Base-by-base conservation (phyloP, 2,797 vertebrate genomes). In the Centroberyx gerrardi region DNA sequence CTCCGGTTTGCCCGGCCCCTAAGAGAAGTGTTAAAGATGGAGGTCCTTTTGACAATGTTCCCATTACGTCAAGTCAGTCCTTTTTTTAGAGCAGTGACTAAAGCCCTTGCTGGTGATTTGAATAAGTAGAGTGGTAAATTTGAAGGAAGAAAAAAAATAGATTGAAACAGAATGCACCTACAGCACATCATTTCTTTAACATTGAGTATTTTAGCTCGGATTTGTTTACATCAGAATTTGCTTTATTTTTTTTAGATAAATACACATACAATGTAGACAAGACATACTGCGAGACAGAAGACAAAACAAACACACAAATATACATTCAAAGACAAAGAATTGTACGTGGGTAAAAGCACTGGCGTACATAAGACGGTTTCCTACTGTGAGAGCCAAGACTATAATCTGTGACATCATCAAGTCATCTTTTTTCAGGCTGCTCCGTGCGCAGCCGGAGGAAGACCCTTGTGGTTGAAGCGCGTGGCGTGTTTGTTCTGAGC, bases 11-110 rank as follows among this genome's bases (percentile, higher is more conserved):
- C 33, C 33, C 33, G 49, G 49, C 22, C 62, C 72, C 71, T 38
- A 71, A 75, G 59, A 60, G 62, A 65, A 9, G 68, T 73, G 18
- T 72, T 70, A 8, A 76, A 56, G 59, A 77, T 33, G 77, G 69
- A 73, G 58, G 44, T 65, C 67, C 56, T 68, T 86, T 75, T 74
- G 69, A 76, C 78, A 78, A 82, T 66, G 87, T 82, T 88, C 82
- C 83, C 81, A 91, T 87, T 88, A 80, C 49, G 73, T 86, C 84
- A 89, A 86, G 48, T 80, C 70, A 22, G 61, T 74, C 49, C 48
- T 77, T 87, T 83, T 86, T 87, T 80, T 74, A 82, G 74, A 77
- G 54, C 58, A 46, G 49, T 46, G 68, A 84, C 68, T 71, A 46
- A 88, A 85, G 74, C 66, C 53, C 72, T 62, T 51, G 58, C 76